Evolutionary conservation across 2,113 vertebrate genomes (phyloP), one percentile per base, ranked within the genome.

Genomic region (Romanogobio albipinnatus): DNA sequence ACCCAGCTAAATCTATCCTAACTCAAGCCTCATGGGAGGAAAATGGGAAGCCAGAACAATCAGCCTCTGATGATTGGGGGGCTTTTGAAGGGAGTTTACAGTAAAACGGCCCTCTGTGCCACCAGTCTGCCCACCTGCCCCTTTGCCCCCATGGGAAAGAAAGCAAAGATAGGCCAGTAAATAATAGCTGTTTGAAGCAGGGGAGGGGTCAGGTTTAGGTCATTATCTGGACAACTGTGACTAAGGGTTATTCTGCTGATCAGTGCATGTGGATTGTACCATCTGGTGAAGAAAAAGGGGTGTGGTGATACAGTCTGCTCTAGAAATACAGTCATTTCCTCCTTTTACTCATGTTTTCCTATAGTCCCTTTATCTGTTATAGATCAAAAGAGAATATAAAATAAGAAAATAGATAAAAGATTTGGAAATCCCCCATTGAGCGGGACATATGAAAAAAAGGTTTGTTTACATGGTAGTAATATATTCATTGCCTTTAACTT

Each of bases 241-340:
- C 84, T 84, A 71, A 88, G 85, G 85, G 89, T 88, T 87, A 90
- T 90, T 90, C 86, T 88, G 88, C 89, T 91, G 90, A 92, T 89
- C 84, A 78, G 82, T 51, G 66, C 82, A 82, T 89, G 82, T 75
- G 81, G 88, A 84, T 66, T 81, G 8, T 81, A 87, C 84, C 82
- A 89, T 83, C 82, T 70, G 45, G 51, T 81, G n/a, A 10, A 26
- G 39, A 59, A 71, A 81, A 9, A 8, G 33, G 33, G 64, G 19
- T 74, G 81, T 45, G 66, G 45, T 14, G 11, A 39, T 8, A 76
- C 22, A 5, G 33, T 39, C 36, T 29, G 51, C 9, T 62, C 29
- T 33, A 45, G 78, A 75, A 49, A 29, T 45, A 68, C n/a, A 76
- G 24, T 78, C 17, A 49, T 70, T 61, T 70, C 19, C 71, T 66